Evolutionary conservation across 2,888 invertebrate species (phyloP).

Genomic region (Morpho deidamia): DNA sequence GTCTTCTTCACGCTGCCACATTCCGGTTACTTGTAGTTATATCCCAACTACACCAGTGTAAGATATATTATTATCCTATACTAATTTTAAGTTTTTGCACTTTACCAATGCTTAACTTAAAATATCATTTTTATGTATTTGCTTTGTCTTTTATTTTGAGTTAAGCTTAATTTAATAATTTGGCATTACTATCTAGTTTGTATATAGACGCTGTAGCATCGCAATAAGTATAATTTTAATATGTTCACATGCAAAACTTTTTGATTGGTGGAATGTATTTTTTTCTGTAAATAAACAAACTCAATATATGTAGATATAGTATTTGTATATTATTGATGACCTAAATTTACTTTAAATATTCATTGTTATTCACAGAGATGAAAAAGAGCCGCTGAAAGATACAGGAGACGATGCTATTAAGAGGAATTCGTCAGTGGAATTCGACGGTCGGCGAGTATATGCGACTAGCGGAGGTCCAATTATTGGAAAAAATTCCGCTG

Average conservation of each 20-base stretch:
- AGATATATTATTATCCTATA: conserved; percentile 48
- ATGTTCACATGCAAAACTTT: no score
- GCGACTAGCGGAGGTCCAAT: conserved; percentile 90
- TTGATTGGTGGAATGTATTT: conserved; percentile 18
- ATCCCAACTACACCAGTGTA: conserved; percentile 82
- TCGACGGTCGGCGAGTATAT: conserved; percentile 88
- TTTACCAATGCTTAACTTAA: conserved; percentile 9
- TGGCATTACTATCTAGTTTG: conserved; percentile 13
- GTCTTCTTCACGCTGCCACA: conserved; percentile 68
- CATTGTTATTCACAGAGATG: conserved; percentile 76
- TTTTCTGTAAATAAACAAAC: conserved; percentile 1
- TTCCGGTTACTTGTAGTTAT: conserved; percentile 68
- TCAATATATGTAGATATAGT: neutral
- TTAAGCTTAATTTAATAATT: conserved; percentile 1
- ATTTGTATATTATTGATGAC: neutral
- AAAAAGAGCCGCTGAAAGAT: conserved; percentile 88
- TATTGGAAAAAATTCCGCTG: conserved; percentile 94
- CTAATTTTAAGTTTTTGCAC: conserved; percentile 2
- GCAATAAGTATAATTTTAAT: neutral
- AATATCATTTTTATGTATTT: neutral
- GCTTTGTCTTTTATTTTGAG: neutral
- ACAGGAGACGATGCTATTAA: conserved; percentile 82
- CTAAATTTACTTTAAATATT: neutral
- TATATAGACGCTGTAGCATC: neutral
- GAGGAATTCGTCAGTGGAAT: conserved; percentile 88